Base-by-base conservation (phyloP, 2,113 vertebrate species). In the Romanogobio albipinnatus region DNA sequence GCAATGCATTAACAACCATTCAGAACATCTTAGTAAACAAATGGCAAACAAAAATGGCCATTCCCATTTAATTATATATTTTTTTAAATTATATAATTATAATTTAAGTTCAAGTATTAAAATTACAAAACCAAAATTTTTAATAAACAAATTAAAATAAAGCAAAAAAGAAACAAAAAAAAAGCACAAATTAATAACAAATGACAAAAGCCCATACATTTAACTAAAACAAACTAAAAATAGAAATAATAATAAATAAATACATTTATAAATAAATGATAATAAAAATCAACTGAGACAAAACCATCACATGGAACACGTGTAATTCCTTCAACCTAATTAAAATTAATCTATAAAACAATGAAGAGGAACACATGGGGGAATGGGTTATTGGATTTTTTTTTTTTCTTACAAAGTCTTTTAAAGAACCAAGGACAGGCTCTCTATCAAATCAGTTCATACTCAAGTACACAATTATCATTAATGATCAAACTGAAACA, bases 391-490 rank as follows among this genome's bases (percentile, higher is more conserved):
- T 91, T 92, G 89, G 8, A 93, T 29, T 92, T 89, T 73, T 90
- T 87, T 90, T 93, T 93, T 92, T 49, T 9, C 89, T 93, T 92
- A 90, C 87, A 83, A 59, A 71, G 89, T 91, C 91, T 93, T 93
- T 93, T 89, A 91, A 92, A 91, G 86, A 84, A 91, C 89, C 92
- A 94, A 93, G 93, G 93, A 93, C 93, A 90, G 91, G 88, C 89
- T 90, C 90, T 88, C 91, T 90, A 92, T 93, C 87, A 92, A 91
- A 93, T 92, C 90, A 88, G 85, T 87, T 92, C 87, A 87, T 83
- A 79, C 84, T 86, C 87, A 87, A 77, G 83, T 80, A 84, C 83
- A 83, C 82, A 43, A 86, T 91, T 49, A 71, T 43, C 81, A 61
- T 92, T 91, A 92, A 92, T 91, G 90, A 89, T 86, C 89, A 51